Evolutionary conservation across 2,888 invertebrate genomes (phyloP), one percentile per base, ranked within the genome.

Genomic region (Stegana nigrithorax): DNA sequence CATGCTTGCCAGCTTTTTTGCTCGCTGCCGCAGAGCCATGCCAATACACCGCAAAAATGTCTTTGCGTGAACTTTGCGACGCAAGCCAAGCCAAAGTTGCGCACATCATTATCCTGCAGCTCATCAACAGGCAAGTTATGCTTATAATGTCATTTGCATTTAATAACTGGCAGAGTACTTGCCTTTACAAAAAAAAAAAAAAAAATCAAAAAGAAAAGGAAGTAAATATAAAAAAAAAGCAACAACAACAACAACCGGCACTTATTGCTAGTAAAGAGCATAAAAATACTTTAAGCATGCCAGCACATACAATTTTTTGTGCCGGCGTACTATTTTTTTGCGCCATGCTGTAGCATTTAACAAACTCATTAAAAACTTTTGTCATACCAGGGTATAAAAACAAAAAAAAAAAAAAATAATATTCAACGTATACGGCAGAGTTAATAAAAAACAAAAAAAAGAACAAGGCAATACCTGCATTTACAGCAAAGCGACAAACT

Each of bases 341-440:
- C 19, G 10, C 19, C 51, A 29, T 29, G 53, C 14, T 36, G 55
- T 67, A 64, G 77, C 75, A 74, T 78, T 78, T 77, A 71, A 77
- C 72, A 78, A 80, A 80, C 80, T 80, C 80, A 80, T 80, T 80
- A 80, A 80, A 80, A 80, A 79, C 68, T 80, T 79, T 69, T 65
- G 29, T 47, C 63, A 59, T 63, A 64, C 64, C 67, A 51, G 55
- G 42, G 32, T 19, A 27, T 23, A 3, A 25, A 12, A 50, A 62
- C 64, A 47, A 53, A 55, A 56, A 39, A 39, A 14, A 26, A 19
- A 14, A 10, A 47, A 21, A 51, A 50, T 60, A 55, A 66, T 63
- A 62, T 69, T 39, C 6, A 39, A 2, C n/a, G 32, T 32, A n/a
- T 2, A 32, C 32, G 32, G 32, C n/a, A 32, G 6, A 12, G 2